A percentile compares a stretch with the other conserved stretches of the same genome.
Evolutionary conservation across 2,888 invertebrate genomes (phyloP).

Genomic region (Gortyna flavago): DNA sequence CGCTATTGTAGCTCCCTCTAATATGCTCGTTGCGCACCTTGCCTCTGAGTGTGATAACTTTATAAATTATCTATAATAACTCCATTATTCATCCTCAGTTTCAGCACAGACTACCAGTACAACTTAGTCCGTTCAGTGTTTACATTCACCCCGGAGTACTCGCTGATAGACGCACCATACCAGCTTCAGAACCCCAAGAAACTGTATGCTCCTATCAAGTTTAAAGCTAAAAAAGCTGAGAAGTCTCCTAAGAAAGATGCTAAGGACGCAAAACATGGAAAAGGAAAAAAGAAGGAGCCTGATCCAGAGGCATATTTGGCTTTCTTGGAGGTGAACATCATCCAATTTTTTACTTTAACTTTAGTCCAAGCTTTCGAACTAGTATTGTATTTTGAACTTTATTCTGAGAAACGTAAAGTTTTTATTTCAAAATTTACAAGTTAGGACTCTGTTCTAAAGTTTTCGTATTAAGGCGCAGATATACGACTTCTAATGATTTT

Average conservation of each 20-base stretch:
- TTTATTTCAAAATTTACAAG: background rate
- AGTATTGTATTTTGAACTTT: background rate
- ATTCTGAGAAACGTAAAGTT: background rate
- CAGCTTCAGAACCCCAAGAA: slow-evolving; percentile 79
- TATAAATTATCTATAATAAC: background rate
- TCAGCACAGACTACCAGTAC: slow-evolving; percentile 86
- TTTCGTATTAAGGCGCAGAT: no score
- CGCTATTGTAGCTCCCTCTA: no score
- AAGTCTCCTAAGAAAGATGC: slow-evolving; percentile 73
- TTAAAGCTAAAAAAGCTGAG: slow-evolving; percentile 73
- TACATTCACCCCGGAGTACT: slow-evolving; percentile 81
- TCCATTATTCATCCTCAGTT: slow-evolving; percentile 69
- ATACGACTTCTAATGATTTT: no score
- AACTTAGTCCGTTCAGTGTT: slow-evolving; percentile 83
- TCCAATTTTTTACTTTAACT: background rate
- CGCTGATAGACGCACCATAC: slow-evolving; percentile 78
- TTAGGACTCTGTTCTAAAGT: background rate
- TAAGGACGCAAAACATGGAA: slow-evolving; percentile 44
- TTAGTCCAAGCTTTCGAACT: background rate
- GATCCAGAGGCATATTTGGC: slow-evolving; percentile 79
- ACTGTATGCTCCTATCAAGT: slow-evolving; percentile 74
- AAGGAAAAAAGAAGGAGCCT: slow-evolving; percentile 77
- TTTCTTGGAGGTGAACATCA: slow-evolving; percentile 77
- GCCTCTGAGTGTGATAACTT: no score
- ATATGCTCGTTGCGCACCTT: no score